A percentile compares a stretch with the other conserved stretches of the same genome.
Conservation (phyloP, 1,140 invertebrate species). For the Drosophila nannoptera region DNA sequence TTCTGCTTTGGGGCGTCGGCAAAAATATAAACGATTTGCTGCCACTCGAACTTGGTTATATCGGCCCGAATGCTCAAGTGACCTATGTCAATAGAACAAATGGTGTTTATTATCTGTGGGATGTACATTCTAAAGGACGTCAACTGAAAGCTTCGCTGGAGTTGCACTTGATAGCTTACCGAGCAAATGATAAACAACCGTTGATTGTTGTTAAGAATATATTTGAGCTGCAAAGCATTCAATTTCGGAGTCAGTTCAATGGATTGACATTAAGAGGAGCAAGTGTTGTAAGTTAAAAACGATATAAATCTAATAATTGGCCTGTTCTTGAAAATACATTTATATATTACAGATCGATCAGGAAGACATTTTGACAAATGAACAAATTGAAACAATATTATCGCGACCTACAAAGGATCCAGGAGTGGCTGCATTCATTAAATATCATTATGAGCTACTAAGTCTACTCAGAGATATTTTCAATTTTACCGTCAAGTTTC, state of each 20-base stretch:
- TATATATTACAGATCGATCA: conserved; percentile 58
- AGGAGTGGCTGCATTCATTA: conserved; percentile 67
- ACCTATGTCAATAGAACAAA: conserved; percentile 58
- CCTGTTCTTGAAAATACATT: neutral
- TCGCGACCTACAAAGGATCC: conserved; percentile 55
- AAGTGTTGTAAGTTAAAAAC: conserved; percentile 55
- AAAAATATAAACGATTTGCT: conserved; percentile 39
- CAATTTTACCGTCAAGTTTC: conserved; percentile 72
- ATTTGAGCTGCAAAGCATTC: conserved; percentile 55
- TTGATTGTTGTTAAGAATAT: conserved; percentile 40
- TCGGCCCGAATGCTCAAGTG: conserved; percentile 69
- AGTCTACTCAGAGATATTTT: conserved; percentile 59
- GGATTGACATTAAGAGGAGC: conserved; percentile 58
- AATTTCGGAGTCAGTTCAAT: conserved; percentile 56
- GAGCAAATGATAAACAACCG: conserved; percentile 4
- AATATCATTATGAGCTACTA: conserved; percentile 70
- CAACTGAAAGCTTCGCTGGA: conserved; percentile 53
- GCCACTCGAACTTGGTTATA: conserved; percentile 47
- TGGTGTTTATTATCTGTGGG: conserved; percentile 51
- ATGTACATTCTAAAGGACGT: conserved; percentile 66
- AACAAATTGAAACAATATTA: conserved; percentile 60
- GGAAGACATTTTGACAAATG: conserved; percentile 60
- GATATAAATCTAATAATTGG: neutral
- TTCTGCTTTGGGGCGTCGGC: conserved; percentile 55
- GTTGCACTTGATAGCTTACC: conserved; percentile 46